These are phyloP conservation scores for Phalacrocorax pelagicus DNA, from an alignment of 2,113 vertebrate genomes.

Conservation along the genomic window DNA sequence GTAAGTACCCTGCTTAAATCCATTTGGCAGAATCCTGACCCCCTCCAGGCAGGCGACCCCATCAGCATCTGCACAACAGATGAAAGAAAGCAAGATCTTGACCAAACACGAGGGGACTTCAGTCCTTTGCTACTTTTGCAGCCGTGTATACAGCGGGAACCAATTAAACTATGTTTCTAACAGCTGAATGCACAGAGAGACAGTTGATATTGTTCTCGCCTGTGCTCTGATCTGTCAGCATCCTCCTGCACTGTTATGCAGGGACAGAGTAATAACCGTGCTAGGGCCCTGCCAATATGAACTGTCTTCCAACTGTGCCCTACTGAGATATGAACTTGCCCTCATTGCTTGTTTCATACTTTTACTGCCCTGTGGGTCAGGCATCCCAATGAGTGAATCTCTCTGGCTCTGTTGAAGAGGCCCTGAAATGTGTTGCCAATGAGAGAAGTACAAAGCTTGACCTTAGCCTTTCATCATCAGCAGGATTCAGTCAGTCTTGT, in stretches of 20 bases:
- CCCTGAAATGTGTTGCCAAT: conserved; percentile 38
- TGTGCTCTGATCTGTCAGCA: conserved; percentile 56
- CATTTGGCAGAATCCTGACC: conserved; percentile 40
- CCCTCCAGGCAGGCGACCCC: conserved; percentile 39
- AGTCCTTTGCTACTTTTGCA: conserved; percentile 52
- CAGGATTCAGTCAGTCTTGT: conserved; percentile 31
- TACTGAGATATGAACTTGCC: conserved; percentile 63
- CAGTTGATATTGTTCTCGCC: conserved; percentile 39
- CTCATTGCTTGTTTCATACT: conserved; percentile 50
- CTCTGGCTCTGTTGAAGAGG: neutral
- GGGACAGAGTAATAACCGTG: conserved; percentile 34
- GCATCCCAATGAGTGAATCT: conserved; percentile 35
- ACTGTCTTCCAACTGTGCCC: conserved; percentile 59
- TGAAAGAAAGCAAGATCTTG: conserved; percentile 60
- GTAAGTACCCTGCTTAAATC: conserved; percentile 47
- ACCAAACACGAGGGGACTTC: neutral
- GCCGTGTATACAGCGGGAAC: conserved; percentile 40
- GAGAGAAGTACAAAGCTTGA: conserved; percentile 65
- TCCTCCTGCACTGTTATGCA: conserved; percentile 16
- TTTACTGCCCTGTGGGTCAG: conserved; percentile 57
- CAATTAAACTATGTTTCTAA: conserved; percentile 57
- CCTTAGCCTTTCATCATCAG: conserved; percentile 33
- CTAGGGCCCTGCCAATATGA: conserved; percentile 30
- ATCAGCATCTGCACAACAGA: conserved; percentile 48
- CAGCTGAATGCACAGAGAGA: conserved; percentile 51